Base-by-base conservation (phyloP, 1,140 invertebrate species). In the Aporrectodea caliginosa region DNA sequence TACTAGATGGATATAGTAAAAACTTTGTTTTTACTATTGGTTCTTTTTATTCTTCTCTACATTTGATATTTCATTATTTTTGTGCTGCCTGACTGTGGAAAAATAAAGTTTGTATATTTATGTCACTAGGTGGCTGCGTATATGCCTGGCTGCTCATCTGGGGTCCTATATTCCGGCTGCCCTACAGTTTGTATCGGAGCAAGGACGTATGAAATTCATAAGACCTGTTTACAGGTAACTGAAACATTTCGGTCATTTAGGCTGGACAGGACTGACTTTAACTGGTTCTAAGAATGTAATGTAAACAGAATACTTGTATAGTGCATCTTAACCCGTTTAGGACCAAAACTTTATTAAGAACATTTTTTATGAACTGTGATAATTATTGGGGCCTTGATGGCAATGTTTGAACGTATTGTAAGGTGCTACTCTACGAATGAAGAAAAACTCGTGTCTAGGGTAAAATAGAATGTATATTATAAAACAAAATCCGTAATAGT, bases 201-300 rank as follows among this genome's bases (percentile, higher is more conserved):
- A 94, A 85, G 95, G 95, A 75, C 91, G 96, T 80, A 94, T 97
- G 93, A 97, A 97, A 85, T 97, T 92, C 90, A 92, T 94, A 0
- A 89, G 94, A 73, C 94, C 95, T 22, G 90, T 97, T 72, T 97
- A 95, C 86, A 90, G 88, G 90, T 91, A 84, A 83, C 79, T 79
- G n/a, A n/a, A n/a, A n/a, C n/a, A n/a, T n/a, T n/a, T n/a, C n/a
- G n/a, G n/a, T n/a, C n/a, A n/a, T n/a, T n/a, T n/a, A n/a, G n/a
- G n/a, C n/a, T n/a, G n/a, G n/a, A n/a, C n/a, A n/a, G n/a, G n/a
- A n/a, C n/a, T n/a, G n/a, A n/a, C n/a, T n/a, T n/a, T n/a, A n/a
- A n/a, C 43, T 80, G 72, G 22, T n/a, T 69, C 14, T n/a, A 12
- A 75, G 31, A 77, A n/a, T 34, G 14, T 16, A 12, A 22, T 75